A percentile compares a stretch with the other conserved stretches of the same genome.
Evolutionary conservation across 1,140 invertebrate species (phyloP).

Genomic region (Scaptomyza graminum): DNA sequence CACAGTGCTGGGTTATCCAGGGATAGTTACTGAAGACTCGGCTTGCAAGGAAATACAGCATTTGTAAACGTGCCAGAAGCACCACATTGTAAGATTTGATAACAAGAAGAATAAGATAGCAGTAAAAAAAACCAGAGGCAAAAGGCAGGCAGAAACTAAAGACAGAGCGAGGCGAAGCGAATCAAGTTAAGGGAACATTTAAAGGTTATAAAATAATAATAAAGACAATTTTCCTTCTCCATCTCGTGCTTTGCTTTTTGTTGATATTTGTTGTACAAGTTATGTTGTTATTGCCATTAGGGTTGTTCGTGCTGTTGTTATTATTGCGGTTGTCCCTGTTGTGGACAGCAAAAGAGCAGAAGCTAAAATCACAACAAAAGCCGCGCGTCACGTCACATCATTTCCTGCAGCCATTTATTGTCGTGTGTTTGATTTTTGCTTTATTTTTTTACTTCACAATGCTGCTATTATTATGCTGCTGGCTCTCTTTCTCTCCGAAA

Average conservation of each 20-base stretch:
- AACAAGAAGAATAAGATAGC: slow-evolving; percentile 50
- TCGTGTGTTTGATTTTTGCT: slow-evolving; percentile 62
- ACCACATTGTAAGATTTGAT: slow-evolving; percentile 73
- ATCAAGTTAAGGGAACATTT: slow-evolving; percentile 34
- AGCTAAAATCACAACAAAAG: slow-evolving; percentile 60
- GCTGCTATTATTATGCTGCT: not conserved
- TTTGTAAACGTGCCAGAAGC: slow-evolving; percentile 71
- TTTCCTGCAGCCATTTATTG: slow-evolving; percentile 75
- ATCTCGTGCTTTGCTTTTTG: slow-evolving; percentile 8
- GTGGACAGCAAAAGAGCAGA: slow-evolving; percentile 59
- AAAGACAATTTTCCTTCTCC: slow-evolving; percentile 65
- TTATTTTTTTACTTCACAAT: slow-evolving; percentile 8
- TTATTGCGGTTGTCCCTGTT: slow-evolving; percentile 45
- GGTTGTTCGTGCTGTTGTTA: slow-evolving; percentile 40
- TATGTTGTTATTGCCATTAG: slow-evolving; percentile 51
- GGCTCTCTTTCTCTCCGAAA: slow-evolving; percentile 17
- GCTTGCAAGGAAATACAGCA: slow-evolving; percentile 32
- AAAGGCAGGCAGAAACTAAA: slow-evolving; percentile 43
- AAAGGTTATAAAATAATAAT: slow-evolving; percentile 73
- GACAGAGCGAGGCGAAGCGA: slow-evolving; percentile 17
- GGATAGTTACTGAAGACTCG: not conserved
- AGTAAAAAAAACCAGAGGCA: slow-evolving; percentile 10
- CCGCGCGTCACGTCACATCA: slow-evolving; percentile 65
- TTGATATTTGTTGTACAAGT: slow-evolving; percentile 52
- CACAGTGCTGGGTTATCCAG: slow-evolving; percentile 8